phyloP scores from a whole-genome alignment of 2,888 invertebrate species.

The Agrotis clavis region DNA sequence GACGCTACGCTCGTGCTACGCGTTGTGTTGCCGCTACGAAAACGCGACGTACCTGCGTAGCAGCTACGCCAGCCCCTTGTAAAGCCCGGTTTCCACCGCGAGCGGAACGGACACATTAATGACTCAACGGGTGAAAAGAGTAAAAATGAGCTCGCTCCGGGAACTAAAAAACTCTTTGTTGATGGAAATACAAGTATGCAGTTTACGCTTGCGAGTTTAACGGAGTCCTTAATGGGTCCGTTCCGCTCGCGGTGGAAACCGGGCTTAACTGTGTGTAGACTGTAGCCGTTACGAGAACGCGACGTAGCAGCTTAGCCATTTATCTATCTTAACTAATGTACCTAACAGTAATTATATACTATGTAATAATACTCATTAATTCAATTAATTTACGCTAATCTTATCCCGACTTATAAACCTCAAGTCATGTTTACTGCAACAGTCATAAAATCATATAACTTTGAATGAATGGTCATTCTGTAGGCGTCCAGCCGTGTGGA shows the following conservation, averaged over 20 bases:
- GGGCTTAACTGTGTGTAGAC: too few relatives aligned
- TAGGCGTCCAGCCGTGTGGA: slow-evolving; percentile 36
- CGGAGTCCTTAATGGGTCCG: too few relatives aligned
- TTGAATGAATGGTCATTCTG: slow-evolving; percentile 24
- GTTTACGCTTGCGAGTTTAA: too few relatives aligned
- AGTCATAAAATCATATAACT: slow-evolving; percentile 40
- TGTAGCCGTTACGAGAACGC: not conserved
- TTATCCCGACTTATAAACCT: slow-evolving; percentile 2
- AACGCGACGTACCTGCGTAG: not conserved
- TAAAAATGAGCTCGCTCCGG: too few relatives aligned
- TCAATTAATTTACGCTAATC: slow-evolving; percentile 18
- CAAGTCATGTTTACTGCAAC: slow-evolving; percentile 29
- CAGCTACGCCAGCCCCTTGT: not conserved
- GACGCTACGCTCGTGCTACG: not conserved
- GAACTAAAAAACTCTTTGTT: too few relatives aligned
- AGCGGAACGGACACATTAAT: too few relatives aligned
- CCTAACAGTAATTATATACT: too few relatives aligned
- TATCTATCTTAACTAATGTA: not conserved
- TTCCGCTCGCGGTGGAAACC: too few relatives aligned
- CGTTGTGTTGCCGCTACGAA: not conserved
- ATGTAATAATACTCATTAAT: not conserved
- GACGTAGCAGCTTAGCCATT: not conserved
- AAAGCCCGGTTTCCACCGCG: too few relatives aligned
- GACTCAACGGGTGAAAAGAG: too few relatives aligned
- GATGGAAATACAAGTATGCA: too few relatives aligned